Conservation (phyloP, 1,140 invertebrate genomes). For the Protaetia brevitarsis region DNA sequence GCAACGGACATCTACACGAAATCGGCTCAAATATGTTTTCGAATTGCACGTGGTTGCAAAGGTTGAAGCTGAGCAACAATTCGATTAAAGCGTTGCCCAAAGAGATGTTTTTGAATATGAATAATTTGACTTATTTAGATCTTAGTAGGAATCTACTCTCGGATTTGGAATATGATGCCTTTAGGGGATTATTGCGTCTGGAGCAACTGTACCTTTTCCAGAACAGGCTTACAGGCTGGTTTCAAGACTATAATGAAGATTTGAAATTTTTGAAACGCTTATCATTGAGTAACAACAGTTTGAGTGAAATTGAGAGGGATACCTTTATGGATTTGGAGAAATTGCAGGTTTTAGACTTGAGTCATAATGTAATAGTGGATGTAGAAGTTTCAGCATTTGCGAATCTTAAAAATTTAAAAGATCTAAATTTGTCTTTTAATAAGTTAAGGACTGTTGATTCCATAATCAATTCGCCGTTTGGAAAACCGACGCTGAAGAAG, state of each 20-base stretch:
- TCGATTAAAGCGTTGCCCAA: neutral
- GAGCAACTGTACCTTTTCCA: conserved; percentile 12
- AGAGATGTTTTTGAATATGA: neutral
- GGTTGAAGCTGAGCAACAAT: neutral
- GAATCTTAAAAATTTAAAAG: neutral
- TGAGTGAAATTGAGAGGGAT: conserved; percentile 21
- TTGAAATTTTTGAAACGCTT: conserved; percentile 10
- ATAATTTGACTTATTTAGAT: neutral
- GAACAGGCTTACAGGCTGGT: conserved; percentile 13
- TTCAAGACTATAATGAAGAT: conserved; percentile 17
- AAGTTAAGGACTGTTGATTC: neutral
- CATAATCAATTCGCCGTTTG: neutral
- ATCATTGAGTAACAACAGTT: conserved; percentile 21
- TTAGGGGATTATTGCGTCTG: conserved; percentile 25
- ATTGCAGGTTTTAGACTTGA: conserved; percentile 32
- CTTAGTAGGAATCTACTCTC: neutral
- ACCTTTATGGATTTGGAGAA: conserved; percentile 29
- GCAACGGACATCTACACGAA: neutral
- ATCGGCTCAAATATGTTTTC: conserved; percentile 1
- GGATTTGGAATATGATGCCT: conserved; percentile 14
- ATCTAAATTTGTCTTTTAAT: conserved; percentile 18
- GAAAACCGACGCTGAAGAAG: neutral
- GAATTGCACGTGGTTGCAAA: conserved; percentile 1
- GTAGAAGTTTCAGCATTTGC: conserved; percentile 6
- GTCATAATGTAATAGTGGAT: conserved; percentile 27